Evolutionary conservation across 2,888 invertebrate genomes (phyloP), one percentile per base, ranked within the genome.

Genomic region (Bimastos eiseni): DNA sequence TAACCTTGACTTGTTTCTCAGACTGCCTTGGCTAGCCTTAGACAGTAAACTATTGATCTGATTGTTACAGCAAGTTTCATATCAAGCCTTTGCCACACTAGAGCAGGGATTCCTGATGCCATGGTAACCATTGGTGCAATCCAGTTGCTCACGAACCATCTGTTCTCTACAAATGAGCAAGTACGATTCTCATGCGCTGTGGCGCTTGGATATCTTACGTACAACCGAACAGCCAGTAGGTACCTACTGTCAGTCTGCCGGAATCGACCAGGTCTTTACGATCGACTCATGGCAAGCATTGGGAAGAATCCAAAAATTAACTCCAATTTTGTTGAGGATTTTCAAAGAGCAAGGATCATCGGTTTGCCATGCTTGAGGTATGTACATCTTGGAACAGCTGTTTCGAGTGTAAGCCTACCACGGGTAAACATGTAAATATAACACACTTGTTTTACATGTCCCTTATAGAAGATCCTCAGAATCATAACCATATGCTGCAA

Each of bases 31-130:
- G 11, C 70, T 70, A 70, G n/a, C 70, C n/a, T 70, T 6, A 49
- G 19, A 49, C 49, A 49, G 49, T 49, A 49, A 49, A 70, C 70
- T 38, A n/a, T 70, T 70, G 30, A 30, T 70, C 70, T n/a, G 70
- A 70, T 70, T 70, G 70, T 90, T 90, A 17, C 91, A 93, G 93
- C 93, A 15, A 92, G 94, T 91, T 93, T 94, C 0, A 92, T 95
- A 83, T 94, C 95, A 21, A 95, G 95, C 92, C 93, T 95, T 41
- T 94, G 95, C 11, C 95, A 95, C 92, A 95, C 95, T 0, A 92
- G 95, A 15, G 94, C 95, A 33, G 95, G 95, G 15, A 94, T 95
- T 84, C 93, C 95, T 15, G 95, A 95, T 92, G 95, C 95, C 91
- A 95, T 95, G 94, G 93, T 95, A 33, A 94, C 95, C 33, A 93